Conservation (phyloP, 1,140 invertebrate genomes). For the Pomacea maculata region DNA sequence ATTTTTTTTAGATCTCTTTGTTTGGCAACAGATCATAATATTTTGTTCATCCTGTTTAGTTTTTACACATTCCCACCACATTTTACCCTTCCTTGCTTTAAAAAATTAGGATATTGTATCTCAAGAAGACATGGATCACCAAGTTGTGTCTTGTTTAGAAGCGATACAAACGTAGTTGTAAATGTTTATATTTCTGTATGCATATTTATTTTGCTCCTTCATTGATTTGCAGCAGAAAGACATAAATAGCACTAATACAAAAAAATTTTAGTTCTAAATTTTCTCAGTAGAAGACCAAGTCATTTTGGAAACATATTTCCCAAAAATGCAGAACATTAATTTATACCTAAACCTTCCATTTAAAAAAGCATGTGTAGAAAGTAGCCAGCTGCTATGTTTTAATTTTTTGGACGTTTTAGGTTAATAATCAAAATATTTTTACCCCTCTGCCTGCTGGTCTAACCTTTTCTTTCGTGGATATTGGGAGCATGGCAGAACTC, state of each 20-base stretch:
- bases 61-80: background rate
- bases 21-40: background rate
- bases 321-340: background rate
- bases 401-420: background rate
- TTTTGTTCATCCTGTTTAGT: background rate
- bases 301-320: background rate
- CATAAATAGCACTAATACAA: background rate
- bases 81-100: background rate
- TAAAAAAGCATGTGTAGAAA: background rate
- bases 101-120: background rate
- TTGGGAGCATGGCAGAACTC: slow-evolving; percentile 16
- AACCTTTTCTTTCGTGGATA: background rate
- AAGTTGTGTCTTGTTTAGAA: no score
- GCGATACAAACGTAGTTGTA: no score
- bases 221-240: background rate
- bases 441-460: slow-evolving; percentile 6
- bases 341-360: background rate
- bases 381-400: background rate
- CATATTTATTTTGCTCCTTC: no score
- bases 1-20: no score
- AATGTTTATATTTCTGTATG: no score
- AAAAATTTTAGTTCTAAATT: background rate
- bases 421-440: background rate
- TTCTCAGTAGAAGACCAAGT: background rate
- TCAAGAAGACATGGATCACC: background rate